Evolutionary conservation across 2,113 vertebrate species (phyloP), one percentile per base, ranked within the genome.

Genomic region (Machaerirhynchus nigripectus): DNA sequence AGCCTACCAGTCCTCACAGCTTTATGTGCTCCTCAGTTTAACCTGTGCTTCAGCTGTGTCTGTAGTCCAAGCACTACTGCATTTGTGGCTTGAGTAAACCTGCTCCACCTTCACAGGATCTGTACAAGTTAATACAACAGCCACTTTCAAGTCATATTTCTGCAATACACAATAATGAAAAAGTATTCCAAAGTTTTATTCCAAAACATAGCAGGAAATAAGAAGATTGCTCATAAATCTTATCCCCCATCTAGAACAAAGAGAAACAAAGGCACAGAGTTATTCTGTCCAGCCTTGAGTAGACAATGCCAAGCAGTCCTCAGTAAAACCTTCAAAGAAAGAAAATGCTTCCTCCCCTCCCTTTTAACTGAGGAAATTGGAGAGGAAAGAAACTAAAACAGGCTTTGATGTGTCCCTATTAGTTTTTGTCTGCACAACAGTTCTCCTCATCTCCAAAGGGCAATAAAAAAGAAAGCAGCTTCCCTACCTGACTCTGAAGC

Each of bases 21-120:
- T 46, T 81, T 31, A 47, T 18, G 53, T 63, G 7, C 21, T 92
- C 15, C 12, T 52, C 53, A 30, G 10, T 63, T 65, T 35, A 49
- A 46, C 0, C 0, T 3, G 22, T 64, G 21, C 11, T 59, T 53
- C 61, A 57, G 6, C n/a, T 57, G 10, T 11, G 10, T 8, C 56
- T 47, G 27, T 30, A 23, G 40, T 10, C 1, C 26, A 71, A 55
- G 17, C 18, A 15, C 55, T 28, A 15, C 26, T 61, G 49, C 15
- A 22, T 33, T 26, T 37, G 9, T 11, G 13, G 31, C 42, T 81
- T 49, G 6, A 77, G 47, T 21, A 77, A 84, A 64, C 39, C 70
- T 30, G 11, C 18, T 86, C 20, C 37, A 33, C 26, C 65, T 87
- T 21, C 49, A 73, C 63, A 70, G 50, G 46, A 22, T 42, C 46